Conservation (phyloP, 1,140 invertebrate species). For the Diorhabda elongata region DNA sequence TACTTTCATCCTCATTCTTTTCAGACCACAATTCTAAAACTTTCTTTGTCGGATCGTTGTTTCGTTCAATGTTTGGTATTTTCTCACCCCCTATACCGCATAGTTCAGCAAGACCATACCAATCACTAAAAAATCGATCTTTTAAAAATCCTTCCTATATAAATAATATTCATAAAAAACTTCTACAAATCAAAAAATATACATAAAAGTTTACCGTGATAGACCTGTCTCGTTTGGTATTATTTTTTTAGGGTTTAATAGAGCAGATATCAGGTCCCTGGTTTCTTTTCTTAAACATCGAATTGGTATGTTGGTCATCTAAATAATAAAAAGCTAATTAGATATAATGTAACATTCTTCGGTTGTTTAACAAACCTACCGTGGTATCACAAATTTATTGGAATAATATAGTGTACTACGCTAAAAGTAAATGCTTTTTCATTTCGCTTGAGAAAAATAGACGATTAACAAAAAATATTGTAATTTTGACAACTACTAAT, state of each 20-base stretch:
- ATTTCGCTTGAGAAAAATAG: too few species aligned
- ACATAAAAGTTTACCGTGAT: slow-evolving; percentile 47
- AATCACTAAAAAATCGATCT: slow-evolving; percentile 53
- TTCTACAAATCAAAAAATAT: slow-evolving; percentile 4
- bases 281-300: slow-evolving; percentile 32
- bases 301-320: slow-evolving; percentile 4
- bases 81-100: slow-evolving; percentile 50
- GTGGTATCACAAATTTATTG: too few species aligned
- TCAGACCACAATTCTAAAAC: slow-evolving; percentile 53
- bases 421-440: too few species aligned
- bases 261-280: slow-evolving; percentile 49
- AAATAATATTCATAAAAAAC: background rate
- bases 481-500: too few species aligned
- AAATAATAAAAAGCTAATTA: background rate
- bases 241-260: slow-evolving; percentile 59
- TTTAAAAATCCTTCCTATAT: background rate
- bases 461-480: too few species aligned
- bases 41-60: slow-evolving; percentile 52
- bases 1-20: slow-evolving; percentile 44
- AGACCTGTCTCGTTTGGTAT: slow-evolving; percentile 55
- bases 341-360: background rate
- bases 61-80: slow-evolving; percentile 48
- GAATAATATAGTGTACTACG: too few species aligned
- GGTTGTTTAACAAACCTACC: too few species aligned
- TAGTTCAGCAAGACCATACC: slow-evolving; percentile 61